Base-by-base conservation (phyloP, 2,113 vertebrate species). In the Alexandromys fortis region DNA sequence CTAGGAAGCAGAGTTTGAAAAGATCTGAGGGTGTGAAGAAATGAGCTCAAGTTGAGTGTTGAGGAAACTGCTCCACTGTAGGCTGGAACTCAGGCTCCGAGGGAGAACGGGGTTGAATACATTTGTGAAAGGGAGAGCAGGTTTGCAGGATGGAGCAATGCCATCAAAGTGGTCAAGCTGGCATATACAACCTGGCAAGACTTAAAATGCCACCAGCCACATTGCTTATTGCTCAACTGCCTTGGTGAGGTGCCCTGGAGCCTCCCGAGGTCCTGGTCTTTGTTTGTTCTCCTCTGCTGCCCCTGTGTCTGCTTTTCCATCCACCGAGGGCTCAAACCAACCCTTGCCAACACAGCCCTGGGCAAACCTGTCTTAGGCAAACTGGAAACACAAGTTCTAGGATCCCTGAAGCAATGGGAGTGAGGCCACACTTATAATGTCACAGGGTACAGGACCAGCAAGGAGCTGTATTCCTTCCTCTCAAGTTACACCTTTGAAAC, bases 341-440 rank as follows among this genome's bases (percentile, higher is more conserved):
- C 9, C 7, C 5, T 83, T 96, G 72, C 90, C 97, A 96, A 45
- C 13, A 45, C 61, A 93, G 61, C 90, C 92, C 14, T 14, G 13
- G 88, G 90, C 88, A 95, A 88, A 86, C 38, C 72, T 90, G 26
- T 94, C 33, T 75, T 94, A 72, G 79, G 30, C 49, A 86, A 96
- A 97, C 96, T 90, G 89, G 97, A 97, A 96, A 85, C 83, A 68
- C 96, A 96, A 87, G 92, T 96, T 98, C 88, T 75, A 70, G 86
- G 68, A 35, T 4, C 19, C 58, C 47, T 77, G 67, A 88, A 94
- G 92, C 92, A 88, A 86, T 52, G 4, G 22, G 13, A 33, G 55
- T 55, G 90, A 92, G 49, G 85, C 77, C 90, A 86, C 92, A 86
- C 75, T 75, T 42, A 52, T 86, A 76, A 77, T 24, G 49, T 73